Base-by-base conservation (phyloP, 1,140 invertebrate genomes). In the Globodera rostochiensis region DNA sequence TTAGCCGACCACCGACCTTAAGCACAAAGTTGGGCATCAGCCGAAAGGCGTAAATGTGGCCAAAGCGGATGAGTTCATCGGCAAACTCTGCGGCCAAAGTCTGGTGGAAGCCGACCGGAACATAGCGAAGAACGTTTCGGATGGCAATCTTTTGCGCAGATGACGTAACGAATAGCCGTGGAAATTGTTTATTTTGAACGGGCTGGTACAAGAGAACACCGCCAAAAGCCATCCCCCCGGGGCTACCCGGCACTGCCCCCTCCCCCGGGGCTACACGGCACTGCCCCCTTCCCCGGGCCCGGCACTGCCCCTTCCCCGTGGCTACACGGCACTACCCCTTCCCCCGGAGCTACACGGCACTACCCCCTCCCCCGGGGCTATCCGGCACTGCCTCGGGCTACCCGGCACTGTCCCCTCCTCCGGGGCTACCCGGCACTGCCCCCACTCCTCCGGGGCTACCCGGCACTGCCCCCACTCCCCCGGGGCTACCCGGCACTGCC, bases 31-130 rank as follows among this genome's bases (percentile, higher is more conserved):
- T 78, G 25, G 93, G 93, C 49, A 91, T 85, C 80, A 93, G 93
- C 71, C 93, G 88, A 87, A 67, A 94, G 92, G 93, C 94, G 88
- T 94, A 94, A 83, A 94, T 94, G 84, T 94, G 93, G 4, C 93
- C 93, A 89, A 91, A 93, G 0, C 88, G 84, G 15, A 90, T 82
- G 25, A 94, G 89, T 87, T 94, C 93, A 19, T 91, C 83, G 5
- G 90, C 90, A 88, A 94, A 94, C 86, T 94, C 93, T 15, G 88
- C 81, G 0, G 91, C 91, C 77, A 94, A 85, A 5, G 86, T 70
- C 15, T 86, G 82, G 83, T 94, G 93, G 49, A 83, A 36, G 90
- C 57, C 21, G 1, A 83, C 78, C 5, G 93, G 93, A 85, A 94
- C 92, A 86, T 94, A 94, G 21, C 93, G 91, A 9, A 94, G 89